Evolutionary conservation across 2,888 invertebrate species (phyloP).

Genomic region (Pollenia amentaria): DNA sequence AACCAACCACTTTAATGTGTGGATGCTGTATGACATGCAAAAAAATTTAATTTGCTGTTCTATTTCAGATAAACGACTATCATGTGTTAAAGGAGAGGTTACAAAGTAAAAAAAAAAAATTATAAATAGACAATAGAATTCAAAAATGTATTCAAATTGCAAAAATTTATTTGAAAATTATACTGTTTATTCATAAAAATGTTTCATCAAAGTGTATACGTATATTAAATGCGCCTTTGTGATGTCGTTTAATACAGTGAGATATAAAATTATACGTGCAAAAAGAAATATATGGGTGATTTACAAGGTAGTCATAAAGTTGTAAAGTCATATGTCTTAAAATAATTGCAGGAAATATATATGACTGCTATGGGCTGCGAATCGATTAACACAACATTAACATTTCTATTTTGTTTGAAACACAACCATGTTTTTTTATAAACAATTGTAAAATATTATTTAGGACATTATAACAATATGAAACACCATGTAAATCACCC

Average conservation of each 20-base stretch:
- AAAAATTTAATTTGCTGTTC: slow-evolving; percentile 38
- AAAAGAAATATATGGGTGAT: too few species aligned
- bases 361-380: too few species aligned
- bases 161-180: slow-evolving; percentile 37
- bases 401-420: too few species aligned
- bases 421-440: too few species aligned
- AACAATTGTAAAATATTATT: too few species aligned
- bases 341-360: too few species aligned
- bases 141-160: slow-evolving; percentile 11
- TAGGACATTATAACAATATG: too few species aligned
- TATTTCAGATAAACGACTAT: neutral
- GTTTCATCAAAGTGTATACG: neutral
- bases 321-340: too few species aligned
- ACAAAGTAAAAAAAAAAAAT: neutral
- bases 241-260: neutral
- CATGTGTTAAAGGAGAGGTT: neutral
- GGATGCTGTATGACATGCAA: slow-evolving; percentile 4
- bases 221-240: neutral
- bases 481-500: too few species aligned
- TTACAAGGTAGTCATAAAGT: too few species aligned
- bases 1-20: too few species aligned
- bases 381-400: too few species aligned
- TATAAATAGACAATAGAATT: neutral
- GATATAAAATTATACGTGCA: neutral
- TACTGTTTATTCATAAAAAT: slow-evolving; percentile 44